Conservation (phyloP, 92 coral and sea anemone species). For the Chrysogorgia sp. region DNA sequence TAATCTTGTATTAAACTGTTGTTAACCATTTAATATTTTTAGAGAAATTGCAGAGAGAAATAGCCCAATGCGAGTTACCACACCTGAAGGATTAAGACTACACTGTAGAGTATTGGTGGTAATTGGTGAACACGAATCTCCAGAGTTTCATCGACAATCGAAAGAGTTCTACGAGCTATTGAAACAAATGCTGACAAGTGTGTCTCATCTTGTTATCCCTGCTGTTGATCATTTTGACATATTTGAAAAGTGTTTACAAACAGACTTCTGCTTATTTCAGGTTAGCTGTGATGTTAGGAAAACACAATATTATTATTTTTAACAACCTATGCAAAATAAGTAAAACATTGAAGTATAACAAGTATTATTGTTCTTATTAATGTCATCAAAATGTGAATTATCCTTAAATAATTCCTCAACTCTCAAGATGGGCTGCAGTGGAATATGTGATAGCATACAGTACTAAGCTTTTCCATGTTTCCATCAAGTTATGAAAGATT, state of each 20-base stretch:
- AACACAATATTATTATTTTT: no score
- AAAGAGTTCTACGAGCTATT: constrained; percentile 51
- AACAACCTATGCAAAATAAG: not conserved
- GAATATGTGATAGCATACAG: no score
- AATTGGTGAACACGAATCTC: constrained; percentile 69
- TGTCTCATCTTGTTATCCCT: constrained; percentile 41
- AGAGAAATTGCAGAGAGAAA: constrained; percentile 66
- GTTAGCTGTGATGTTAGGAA: not conserved
- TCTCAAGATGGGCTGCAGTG: no score
- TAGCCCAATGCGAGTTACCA: constrained; percentile 64
- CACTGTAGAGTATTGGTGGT: constrained; percentile 64
- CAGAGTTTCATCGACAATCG: constrained; percentile 66
- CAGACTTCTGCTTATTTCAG: constrained; percentile 34
- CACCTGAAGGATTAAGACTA: constrained; percentile 53
- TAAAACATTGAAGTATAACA: no score
- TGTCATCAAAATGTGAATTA: no score
- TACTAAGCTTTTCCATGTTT: no score
- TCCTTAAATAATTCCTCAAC: no score
- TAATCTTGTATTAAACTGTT: not conserved
- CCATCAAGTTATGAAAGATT: no score
- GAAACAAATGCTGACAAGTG: constrained; percentile 40
- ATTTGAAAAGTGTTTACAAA: constrained; percentile 54
- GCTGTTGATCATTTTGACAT: constrained; percentile 64
- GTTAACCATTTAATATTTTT: not conserved
- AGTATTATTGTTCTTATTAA: no score